A percentile compares a stretch with the other conserved stretches of the same genome.
Conservation (phyloP, 1,140 invertebrate species). For the Euglossa dilemma region DNA sequence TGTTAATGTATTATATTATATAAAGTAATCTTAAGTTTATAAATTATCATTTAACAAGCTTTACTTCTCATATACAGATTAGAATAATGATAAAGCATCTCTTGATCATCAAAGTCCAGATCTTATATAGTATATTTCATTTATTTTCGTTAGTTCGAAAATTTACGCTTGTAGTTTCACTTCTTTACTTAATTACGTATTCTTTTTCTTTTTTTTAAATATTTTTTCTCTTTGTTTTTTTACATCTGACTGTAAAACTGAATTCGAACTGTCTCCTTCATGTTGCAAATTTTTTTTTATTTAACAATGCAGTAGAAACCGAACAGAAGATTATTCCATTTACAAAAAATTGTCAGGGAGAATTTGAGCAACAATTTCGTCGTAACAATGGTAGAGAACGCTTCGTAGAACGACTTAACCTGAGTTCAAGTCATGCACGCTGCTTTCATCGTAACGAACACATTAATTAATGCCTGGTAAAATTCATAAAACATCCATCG, state of each 20-base stretch:
- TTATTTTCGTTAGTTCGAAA: neutral
- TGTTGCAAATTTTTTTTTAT: neutral
- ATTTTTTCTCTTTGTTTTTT: neutral
- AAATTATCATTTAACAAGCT: conserved; percentile 12
- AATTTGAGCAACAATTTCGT: conserved; percentile 17
- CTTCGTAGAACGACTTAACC: conserved; percentile 32
- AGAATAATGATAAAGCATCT: neutral
- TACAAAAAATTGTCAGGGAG: neutral
- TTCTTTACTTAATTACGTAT: neutral
- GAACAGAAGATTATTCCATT: neutral
- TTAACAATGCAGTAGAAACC: neutral
- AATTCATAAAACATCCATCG: conserved; percentile 6
- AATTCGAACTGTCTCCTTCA: neutral
- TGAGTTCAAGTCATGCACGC: conserved; percentile 30
- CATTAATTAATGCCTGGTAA: conserved; percentile 4
- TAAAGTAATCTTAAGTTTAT: conserved; percentile 13
- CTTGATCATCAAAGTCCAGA: neutral
- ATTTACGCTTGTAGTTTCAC: conserved; percentile 15
- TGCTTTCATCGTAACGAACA: conserved; percentile 9
- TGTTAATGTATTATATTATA: neutral
- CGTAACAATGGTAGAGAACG: neutral
- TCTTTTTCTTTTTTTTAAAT: neutral
- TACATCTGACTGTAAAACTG: neutral
- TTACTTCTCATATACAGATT: conserved; percentile 18
- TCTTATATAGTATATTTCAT: neutral